phyloP scores from a whole-genome alignment of 2,113 vertebrate species.

The Syngnathus floridae region DNA sequence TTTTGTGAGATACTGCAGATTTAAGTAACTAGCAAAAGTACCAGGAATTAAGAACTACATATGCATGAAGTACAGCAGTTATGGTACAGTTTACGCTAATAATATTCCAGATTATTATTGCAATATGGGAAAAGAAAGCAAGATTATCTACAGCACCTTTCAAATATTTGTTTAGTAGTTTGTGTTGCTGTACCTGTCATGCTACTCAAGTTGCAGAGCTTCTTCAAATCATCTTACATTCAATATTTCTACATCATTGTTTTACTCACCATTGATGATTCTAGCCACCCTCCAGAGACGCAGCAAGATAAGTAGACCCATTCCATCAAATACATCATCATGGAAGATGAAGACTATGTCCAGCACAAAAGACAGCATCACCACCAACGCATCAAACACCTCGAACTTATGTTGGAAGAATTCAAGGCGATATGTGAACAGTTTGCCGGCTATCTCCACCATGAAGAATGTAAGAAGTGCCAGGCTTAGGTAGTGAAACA shows the following conservation, averaged over 20 bases:
- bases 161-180: neutral
- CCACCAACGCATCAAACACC: constrained; percentile 82
- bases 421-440: constrained; percentile 81
- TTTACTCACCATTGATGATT: constrained; percentile 84
- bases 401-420: constrained; percentile 96
- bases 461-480: constrained; percentile 85
- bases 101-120: neutral
- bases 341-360: constrained; percentile 79
- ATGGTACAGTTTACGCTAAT: too few relatives aligned
- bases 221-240: neutral
- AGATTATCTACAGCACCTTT: neutral
- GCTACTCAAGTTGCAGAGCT: neutral
- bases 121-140: neutral
- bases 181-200: neutral
- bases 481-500: constrained; percentile 88
- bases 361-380: constrained; percentile 83
- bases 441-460: constrained; percentile 82
- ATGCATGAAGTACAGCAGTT: too few relatives aligned
- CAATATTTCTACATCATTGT: neutral
- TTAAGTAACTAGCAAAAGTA: too few relatives aligned
- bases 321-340: constrained; percentile 80
- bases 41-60: too few relatives aligned
- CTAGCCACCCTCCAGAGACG: constrained; percentile 92
- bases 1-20: too few relatives aligned
- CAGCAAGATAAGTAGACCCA: constrained; percentile 87